Evolutionary conservation across 2,113 vertebrate genomes (phyloP), one percentile per base, ranked within the genome.

Genomic region (mouse (Mus musculus)): DNA sequence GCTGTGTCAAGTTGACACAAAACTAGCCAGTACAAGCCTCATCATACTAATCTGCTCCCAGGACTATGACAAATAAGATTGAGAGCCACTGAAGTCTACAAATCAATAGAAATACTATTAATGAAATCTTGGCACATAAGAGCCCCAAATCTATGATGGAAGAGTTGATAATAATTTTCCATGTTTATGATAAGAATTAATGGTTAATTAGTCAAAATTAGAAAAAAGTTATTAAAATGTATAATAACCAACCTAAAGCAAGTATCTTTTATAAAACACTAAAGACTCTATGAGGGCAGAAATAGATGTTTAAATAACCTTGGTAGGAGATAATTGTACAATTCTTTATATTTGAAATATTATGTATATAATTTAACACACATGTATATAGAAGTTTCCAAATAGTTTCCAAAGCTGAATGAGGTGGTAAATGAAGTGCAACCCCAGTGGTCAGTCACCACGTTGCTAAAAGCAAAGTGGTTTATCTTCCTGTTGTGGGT

Each of bases 351-450:
- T 88, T 8, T 7, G 22, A 86, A 63, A 90, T 28, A 75, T 85
- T 56, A 56, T 59, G 4, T 39, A 56, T 56, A 7, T 12, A 73
- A 56, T 11, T 73, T 28, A 73, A 39, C 26, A 61, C 19, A 63
- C 49, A 52, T 19, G 88, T 52, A n/a, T 16, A 84, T 13, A 42
- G 24, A 95, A 86, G 16, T 4, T 90, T 4, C 56, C 56, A 92
- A 71, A 84, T 1, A 49, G 65, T 88, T 91, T 95, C 67, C 86
- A 94, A 91, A 82, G 85, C 1, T 1, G 63, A 96, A 80, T n/a
- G 80, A 76, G 3, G 22, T 1, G 10, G 84, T 26, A 96, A 89
- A 33, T 33, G 24, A 39, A 93, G 82, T 90, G 14, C 97, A 59
- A 96, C 61, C 88, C 39, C 76, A 3, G 26, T 49, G 7, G 36